A percentile compares a stretch with the other conserved stretches of the same genome.
Conservation (phyloP, 1,140 invertebrate species). For the Teleopsis dalmanni region DNA sequence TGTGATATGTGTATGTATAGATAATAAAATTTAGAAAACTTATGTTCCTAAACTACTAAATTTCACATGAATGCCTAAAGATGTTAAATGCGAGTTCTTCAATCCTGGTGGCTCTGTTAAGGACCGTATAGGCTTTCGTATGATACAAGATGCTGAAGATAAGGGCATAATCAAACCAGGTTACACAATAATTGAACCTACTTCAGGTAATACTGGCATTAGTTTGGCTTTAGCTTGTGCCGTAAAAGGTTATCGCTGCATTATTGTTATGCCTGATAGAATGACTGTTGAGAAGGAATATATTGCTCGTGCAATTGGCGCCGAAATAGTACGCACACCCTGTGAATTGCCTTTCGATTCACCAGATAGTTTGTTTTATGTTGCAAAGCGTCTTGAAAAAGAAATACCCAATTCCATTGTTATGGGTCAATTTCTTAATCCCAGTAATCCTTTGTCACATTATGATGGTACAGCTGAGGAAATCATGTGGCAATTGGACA, state of each 20-base stretch:
- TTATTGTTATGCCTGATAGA: constrained; percentile 96
- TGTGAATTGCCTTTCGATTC: constrained; percentile 82
- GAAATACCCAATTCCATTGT: constrained; percentile 89
- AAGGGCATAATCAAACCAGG: constrained; percentile 80
- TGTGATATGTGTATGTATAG: constrained; percentile 87
- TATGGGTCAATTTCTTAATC: constrained; percentile 67
- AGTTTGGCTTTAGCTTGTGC: constrained; percentile 91
- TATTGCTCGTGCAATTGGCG: constrained; percentile 77
- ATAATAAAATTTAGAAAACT: background rate
- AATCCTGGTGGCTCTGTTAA: constrained; percentile 98
- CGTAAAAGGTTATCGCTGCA: constrained; percentile 79
- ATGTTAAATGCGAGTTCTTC: constrained; percentile 95
- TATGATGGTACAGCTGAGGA: constrained; percentile 86
- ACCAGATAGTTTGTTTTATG: constrained; percentile 83
- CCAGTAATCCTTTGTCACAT: constrained; percentile 81
- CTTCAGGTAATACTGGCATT: constrained; percentile 92
- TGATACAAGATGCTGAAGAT: constrained; percentile 91
- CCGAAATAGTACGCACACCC: constrained; percentile 88
- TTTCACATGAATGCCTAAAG: constrained; percentile 48
- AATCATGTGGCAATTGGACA: constrained; percentile 71
- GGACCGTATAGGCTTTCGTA: constrained; percentile 88
- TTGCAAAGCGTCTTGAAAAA: constrained; percentile 71
- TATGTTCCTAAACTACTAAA: background rate
- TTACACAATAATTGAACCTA: constrained; percentile 89
- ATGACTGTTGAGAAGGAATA: constrained; percentile 96